A percentile compares a stretch with the other conserved stretches of the same genome.
Conservation (phyloP, 2,113 vertebrate genomes). For the Lepus americanus region DNA sequence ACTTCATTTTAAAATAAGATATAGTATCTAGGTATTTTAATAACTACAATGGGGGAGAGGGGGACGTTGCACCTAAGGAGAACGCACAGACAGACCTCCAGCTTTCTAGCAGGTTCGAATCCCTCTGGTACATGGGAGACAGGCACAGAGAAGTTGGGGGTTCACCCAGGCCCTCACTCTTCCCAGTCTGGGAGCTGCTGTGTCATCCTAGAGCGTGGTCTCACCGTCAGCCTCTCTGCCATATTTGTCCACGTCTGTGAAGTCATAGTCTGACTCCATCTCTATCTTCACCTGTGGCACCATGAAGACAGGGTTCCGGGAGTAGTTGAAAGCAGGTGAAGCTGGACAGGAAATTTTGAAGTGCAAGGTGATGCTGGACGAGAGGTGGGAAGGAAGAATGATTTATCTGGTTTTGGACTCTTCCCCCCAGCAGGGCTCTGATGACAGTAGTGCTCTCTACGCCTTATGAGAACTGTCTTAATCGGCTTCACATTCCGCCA, state of each 20-base stretch:
- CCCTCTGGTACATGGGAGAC: background rate
- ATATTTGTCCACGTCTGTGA: constrained; percentile 90
- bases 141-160: background rate
- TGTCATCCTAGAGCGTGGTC: constrained; percentile 91
- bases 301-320: constrained; percentile 88
- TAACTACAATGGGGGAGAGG: constrained; percentile 8
- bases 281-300: constrained; percentile 98
- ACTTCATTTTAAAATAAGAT: constrained; percentile 51
- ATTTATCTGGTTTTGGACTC: background rate
- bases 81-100: background rate
- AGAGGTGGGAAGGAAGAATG: background rate
- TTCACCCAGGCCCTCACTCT: background rate
- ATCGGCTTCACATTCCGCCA: background rate
- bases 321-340: constrained; percentile 92
- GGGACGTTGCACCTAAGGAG: background rate
- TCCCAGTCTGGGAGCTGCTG: background rate
- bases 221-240: constrained; percentile 91
- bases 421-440: background rate
- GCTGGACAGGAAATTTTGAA: constrained; percentile 98
- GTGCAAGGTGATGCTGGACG: constrained; percentile 95
- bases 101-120: background rate
- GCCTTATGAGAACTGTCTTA: background rate
- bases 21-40: background rate
- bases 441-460: background rate
- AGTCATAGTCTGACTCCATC: constrained; percentile 96